A percentile compares a stretch with the other conserved stretches of the same genome.
phyloP scores from a whole-genome alignment of 2,888 invertebrate species.

The Buathra laborator region DNA sequence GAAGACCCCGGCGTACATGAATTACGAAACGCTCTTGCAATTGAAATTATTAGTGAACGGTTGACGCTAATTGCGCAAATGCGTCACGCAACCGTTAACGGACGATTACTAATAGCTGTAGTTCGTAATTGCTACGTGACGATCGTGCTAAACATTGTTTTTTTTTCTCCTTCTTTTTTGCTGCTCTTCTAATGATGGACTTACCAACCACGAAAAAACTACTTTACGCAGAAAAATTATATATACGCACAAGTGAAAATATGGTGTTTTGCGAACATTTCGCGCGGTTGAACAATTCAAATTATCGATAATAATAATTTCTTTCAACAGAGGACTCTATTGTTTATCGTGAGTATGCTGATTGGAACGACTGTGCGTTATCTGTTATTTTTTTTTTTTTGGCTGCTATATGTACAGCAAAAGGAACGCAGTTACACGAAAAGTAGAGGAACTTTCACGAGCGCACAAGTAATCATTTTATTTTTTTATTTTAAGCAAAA shows the following conservation, averaged over 20 bases:
- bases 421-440: neutral
- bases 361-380: neutral
- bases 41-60: conserved; percentile 25
- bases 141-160: conserved; percentile 21
- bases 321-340: neutral
- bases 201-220: neutral
- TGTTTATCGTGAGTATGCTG: neutral
- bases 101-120: conserved; percentile 35
- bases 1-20: conserved; percentile 10
- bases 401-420: neutral
- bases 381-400: neutral
- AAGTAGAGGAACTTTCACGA: too few species aligned
- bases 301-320: neutral
- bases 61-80: conserved; percentile 39
- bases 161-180: conserved; percentile 3
- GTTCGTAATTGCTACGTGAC: conserved; percentile 29
- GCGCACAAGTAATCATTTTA: too few species aligned
- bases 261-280: neutral
- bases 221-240: neutral
- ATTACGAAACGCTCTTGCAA: neutral
- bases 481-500: too few species aligned
- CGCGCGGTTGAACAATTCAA: neutral
- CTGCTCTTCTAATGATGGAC: neutral
- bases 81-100: conserved; percentile 47
- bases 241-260: neutral